These are phyloP conservation scores for Notarius lentiginosus DNA, from an alignment of 2,113 vertebrate genomes.

Conservation along the genomic window DNA sequence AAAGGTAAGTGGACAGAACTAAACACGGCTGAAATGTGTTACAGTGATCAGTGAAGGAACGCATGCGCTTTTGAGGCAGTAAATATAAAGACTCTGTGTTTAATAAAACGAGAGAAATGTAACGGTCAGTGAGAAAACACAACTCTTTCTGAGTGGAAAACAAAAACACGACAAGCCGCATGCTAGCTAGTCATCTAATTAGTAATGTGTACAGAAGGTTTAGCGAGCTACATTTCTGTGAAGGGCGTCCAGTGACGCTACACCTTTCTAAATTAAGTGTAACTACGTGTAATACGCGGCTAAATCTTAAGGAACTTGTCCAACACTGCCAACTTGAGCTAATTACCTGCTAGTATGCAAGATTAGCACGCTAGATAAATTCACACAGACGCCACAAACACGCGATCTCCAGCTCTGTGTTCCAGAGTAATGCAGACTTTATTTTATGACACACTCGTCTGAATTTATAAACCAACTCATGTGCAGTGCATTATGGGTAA, in stretches of 20 bases:
- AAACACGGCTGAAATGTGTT: too few relatives aligned
- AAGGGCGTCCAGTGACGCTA: too few relatives aligned
- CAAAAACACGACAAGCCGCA: too few relatives aligned
- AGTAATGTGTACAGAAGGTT: too few relatives aligned
- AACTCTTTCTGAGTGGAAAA: too few relatives aligned
- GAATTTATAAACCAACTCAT: neutral
- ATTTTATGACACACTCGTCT: neutral
- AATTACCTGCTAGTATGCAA: neutral
- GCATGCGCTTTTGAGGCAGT: slow-evolving; percentile 54
- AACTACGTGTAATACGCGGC: neutral
- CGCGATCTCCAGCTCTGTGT: neutral
- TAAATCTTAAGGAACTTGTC: neutral
- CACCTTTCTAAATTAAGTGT: neutral
- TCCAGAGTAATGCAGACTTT: neutral
- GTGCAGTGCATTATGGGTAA: slow-evolving; percentile 10
- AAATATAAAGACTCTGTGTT: slow-evolving; percentile 61
- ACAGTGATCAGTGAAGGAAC: slow-evolving; percentile 66
- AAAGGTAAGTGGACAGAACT: too few relatives aligned
- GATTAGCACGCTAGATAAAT: neutral
- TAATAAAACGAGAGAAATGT: slow-evolving; percentile 33
- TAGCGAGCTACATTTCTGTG: too few relatives aligned
- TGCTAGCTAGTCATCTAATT: too few relatives aligned
- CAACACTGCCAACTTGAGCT: neutral
- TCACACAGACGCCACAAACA: neutral
- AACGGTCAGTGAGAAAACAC: neutral